Base-by-base conservation (phyloP, 2,888 invertebrate genomes). In the Uropetala carovei region DNA sequence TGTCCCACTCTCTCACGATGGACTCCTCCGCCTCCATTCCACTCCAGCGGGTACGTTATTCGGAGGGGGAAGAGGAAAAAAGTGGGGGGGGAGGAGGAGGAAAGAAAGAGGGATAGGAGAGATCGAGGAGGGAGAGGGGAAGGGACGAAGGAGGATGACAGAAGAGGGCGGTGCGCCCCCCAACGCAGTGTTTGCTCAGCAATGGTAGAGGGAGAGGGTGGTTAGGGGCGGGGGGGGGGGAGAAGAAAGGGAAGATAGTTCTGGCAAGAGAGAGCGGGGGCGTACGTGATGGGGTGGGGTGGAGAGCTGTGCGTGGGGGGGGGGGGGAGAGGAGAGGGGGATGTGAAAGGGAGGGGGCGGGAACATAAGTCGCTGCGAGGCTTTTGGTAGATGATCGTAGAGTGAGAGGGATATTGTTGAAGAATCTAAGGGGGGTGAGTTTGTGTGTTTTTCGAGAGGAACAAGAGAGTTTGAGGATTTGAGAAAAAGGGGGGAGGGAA, bases 231-330 rank as follows among this genome's bases (percentile, higher is more conserved):
- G 57, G 30, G 81, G 64, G 81, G 91, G 91, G 85, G 92, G 86
- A 60, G 92, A 92, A 92, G 91, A 92, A 22, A 64, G 30, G 81
- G 60, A 59, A 91, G 92, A 85, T 92, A 93, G 92, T 91, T 75
- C 68, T 18, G n/a, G 64, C 85, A 27, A 83, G 27, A 13, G 27
- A 89, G 91, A 92, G 58, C 58, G 89, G 68, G 27, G 83, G 92
- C 85, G 84, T 59, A 86, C 92, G 89, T 92, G 93, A 93, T 93
- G 92, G 92, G 92, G 92, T 91, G 93, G 92, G 86, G 92, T 93
- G 93, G 92, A 93, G 92, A 93, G 93, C n/a, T n/a, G n/a, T n/a
- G n/a, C n/a, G n/a, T 92, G 75, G 75, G 92, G 58, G 92, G 84
- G 27, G 43, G 64, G 14, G 22, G 8, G 18, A 4, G 57, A 7